phyloP scores from a whole-genome alignment of 2,888 invertebrate species.

The Uropetala carovei region DNA sequence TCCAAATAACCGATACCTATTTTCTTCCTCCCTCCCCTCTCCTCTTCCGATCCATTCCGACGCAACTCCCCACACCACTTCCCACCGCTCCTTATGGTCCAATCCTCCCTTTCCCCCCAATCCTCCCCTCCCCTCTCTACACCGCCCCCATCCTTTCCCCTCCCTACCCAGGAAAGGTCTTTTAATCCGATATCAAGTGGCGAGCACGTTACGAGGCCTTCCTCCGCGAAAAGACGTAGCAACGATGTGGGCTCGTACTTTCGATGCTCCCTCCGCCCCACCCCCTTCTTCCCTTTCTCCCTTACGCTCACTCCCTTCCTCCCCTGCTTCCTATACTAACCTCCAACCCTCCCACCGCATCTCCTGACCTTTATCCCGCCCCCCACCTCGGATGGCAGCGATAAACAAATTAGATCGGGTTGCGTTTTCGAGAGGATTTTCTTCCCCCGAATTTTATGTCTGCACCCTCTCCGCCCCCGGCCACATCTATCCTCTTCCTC shows the following conservation, averaged over 20 bases:
- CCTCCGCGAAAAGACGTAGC: neutral
- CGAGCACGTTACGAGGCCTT: neutral
- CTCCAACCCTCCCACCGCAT: neutral
- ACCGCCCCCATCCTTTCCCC: neutral
- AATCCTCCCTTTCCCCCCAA: neutral
- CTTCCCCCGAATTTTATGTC: slow-evolving; percentile 40
- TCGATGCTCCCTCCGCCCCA: neutral
- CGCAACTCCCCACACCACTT: neutral
- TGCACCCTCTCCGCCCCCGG: neutral
- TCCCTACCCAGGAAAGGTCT: neutral
- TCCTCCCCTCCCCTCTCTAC: neutral
- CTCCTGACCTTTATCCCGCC: neutral
- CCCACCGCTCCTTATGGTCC: neutral
- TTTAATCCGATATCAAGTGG: slow-evolving; percentile 41
- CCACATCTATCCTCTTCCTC: neutral
- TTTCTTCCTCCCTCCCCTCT: neutral
- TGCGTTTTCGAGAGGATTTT: slow-evolving; percentile 26
- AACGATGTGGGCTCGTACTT: neutral
- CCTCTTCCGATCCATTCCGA: neutral
- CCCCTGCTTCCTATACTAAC: neutral
- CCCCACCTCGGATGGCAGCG: neutral
- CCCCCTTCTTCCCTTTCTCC: neutral
- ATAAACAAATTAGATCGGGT: slow-evolving; percentile 49
- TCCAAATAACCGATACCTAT: too few relatives aligned
- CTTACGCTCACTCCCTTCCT: neutral